These are phyloP conservation scores for Chironex yamaguchii DNA, from an alignment of 30 jellyfish, hydroid and myxozoan genomes.

Conservation along the genomic window DNA sequence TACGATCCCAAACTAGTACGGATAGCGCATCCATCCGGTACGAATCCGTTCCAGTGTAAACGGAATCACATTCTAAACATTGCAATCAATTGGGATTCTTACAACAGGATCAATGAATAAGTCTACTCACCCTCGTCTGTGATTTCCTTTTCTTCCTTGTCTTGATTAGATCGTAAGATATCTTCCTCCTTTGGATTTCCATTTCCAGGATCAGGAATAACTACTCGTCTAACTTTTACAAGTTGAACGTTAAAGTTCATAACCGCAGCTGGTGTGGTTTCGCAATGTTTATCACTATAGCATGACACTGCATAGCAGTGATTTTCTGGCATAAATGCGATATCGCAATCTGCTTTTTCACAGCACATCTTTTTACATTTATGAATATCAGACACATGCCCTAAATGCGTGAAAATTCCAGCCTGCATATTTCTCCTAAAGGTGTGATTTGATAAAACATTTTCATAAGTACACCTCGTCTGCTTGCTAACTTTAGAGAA, in stretches of 20 bases:
- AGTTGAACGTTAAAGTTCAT: constrained; percentile 86
- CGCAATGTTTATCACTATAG: constrained; percentile 94
- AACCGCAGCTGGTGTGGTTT: constrained; percentile 94
- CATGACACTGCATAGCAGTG: constrained; percentile 98
- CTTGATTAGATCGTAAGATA: constrained; percentile 81
- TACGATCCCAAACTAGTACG: too few species aligned
- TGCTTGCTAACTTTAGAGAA: constrained; percentile 48
- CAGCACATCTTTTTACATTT: constrained; percentile 91
- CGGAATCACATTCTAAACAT: too few species aligned
- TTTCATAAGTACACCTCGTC: constrained; percentile 93
- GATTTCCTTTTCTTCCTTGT: constrained; percentile 51
- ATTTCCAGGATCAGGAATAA: constrained; percentile 86
- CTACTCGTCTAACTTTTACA: constrained; percentile 97
- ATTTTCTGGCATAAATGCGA: constrained; percentile 97
- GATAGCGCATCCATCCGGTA: too few species aligned
- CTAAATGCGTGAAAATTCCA: constrained; percentile 96
- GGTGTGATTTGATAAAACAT: constrained; percentile 92
- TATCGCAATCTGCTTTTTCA: constrained; percentile 92
- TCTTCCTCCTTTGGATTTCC: constrained; percentile 91
- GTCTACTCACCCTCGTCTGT: constrained; percentile 84
- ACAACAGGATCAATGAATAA: not conserved
- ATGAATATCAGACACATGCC: constrained; percentile 88
- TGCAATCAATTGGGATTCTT: not conserved
- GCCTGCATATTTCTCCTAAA: constrained; percentile 93
- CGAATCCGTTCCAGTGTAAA: too few species aligned